Evolutionary conservation across 2,888 invertebrate species (phyloP), one percentile per base, ranked within the genome.

Genomic region (Microctonus hyperodae): DNA sequence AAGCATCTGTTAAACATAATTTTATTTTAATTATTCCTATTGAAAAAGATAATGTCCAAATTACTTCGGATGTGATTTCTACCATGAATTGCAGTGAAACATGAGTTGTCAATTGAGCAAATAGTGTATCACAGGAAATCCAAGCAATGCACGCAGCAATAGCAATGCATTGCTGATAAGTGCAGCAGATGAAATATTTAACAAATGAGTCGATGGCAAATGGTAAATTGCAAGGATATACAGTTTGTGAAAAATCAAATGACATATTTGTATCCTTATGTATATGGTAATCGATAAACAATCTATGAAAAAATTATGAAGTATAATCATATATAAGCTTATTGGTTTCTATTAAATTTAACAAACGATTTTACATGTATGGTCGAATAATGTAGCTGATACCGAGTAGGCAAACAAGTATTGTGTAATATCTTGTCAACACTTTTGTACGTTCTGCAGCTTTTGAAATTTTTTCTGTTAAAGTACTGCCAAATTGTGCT

Each of bases 31-130:
- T 9, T 13, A 13, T n/a, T n/a, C 13, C 0, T 13, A 13, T n/a
- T n/a, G 11, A n/a, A 3, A 37, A 3, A 37, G 13, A 37, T n/a
- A 37, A 37, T 35, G 11, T 2, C 37, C n/a, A 13, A 37, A 13
- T 37, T 13, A 13, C 5, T 63, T 58, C 1, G 28, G 25, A n/a
- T 28, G 25, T 9, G 67, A 37, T 67, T 25, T 50, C 61, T 68
- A 71, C 71, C 35, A 69, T 63, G 59, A 69, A 71, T 64, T 71
- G 69, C n/a, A 71, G 68, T 5, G 69, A 67, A 20, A 63, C 56
- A n/a, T 71, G 71, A 3, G 71, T 71, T 1, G 71, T 67, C 5
- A 71, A 64, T 56, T 71, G 71, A 33, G 71, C 71, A 59, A 71
- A 71, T 10, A 70, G 62, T 13, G 64, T 68, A 50, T 71, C 71